Evolutionary conservation across 1,140 invertebrate genomes (phyloP).

Genomic region (Drosophila lini): DNA sequence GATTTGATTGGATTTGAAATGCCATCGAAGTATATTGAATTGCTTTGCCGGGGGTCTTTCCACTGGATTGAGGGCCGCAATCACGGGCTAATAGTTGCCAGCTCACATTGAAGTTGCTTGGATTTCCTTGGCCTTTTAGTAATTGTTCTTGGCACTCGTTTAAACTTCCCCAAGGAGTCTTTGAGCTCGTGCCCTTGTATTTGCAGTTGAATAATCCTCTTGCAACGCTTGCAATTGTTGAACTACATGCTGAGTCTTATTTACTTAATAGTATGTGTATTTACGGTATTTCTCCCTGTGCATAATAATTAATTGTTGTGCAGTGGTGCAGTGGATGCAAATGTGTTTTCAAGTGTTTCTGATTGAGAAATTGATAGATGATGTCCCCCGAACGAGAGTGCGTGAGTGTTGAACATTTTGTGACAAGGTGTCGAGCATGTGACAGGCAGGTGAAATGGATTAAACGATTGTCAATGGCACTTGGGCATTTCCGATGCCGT

Average conservation of each 20-base stretch:
- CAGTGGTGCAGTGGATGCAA: conserved; percentile 28
- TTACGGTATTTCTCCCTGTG: not conserved
- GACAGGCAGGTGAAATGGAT: conserved; percentile 30
- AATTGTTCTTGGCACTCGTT: conserved; percentile 54
- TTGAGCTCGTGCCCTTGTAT: not conserved
- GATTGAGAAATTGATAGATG: conserved; percentile 33
- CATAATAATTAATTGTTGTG: conserved; percentile 34
- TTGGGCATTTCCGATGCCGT: not conserved
- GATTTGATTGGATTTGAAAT: conserved; percentile 78
- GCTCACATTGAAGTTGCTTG: conserved; percentile 37
- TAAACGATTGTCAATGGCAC: conserved; percentile 24
- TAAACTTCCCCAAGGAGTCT: conserved; percentile 17
- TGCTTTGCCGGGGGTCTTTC: conserved; percentile 30
- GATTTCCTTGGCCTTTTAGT: conserved; percentile 26
- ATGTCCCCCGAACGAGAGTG: not conserved
- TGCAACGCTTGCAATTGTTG: not conserved
- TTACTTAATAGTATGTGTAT: not conserved
- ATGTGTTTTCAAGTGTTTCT: conserved; percentile 4
- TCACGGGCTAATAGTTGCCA: conserved; percentile 42
- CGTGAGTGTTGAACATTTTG: conserved; percentile 18
- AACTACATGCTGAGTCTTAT: not conserved
- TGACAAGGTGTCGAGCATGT: conserved; percentile 29
- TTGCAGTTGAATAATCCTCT: conserved; percentile 40
- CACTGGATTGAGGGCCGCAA: conserved; percentile 20
- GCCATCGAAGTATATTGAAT: conserved; percentile 66